These are phyloP conservation scores for Kuschelorhynchus macadamiae DNA, from an alignment of 2,888 invertebrate genomes.

Conservation along the genomic window DNA sequence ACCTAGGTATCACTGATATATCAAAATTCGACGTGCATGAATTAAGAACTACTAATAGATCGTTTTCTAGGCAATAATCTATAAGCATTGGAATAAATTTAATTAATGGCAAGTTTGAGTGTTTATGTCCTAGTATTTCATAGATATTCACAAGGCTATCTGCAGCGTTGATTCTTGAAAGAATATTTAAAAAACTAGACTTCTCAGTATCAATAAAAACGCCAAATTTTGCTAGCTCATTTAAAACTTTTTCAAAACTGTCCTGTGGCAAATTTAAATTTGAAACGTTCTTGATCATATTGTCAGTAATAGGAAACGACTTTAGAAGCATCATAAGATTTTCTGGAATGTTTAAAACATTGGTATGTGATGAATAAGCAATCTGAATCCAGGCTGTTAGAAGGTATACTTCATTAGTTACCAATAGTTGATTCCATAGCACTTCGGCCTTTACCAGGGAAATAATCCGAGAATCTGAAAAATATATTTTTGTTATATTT, in stretches of 20 bases:
- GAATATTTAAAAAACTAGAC: conserved; percentile 71
- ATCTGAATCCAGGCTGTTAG: conserved; percentile 76
- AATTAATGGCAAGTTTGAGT: conserved; percentile 64
- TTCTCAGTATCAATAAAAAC: conserved; percentile 75
- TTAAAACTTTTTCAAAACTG: conserved; percentile 74
- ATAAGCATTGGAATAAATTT: conserved; percentile 72
- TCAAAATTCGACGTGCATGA: conserved; percentile 70
- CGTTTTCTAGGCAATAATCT: conserved; percentile 71
- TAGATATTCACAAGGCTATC: conserved; percentile 72
- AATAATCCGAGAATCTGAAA: conserved; percentile 72
- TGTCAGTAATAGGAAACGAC: conserved; percentile 72
- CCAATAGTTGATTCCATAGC: conserved; percentile 76
- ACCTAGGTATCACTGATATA: conserved; percentile 29
- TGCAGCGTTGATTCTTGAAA: conserved; percentile 75
- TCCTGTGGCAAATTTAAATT: conserved; percentile 72
- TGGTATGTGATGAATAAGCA: conserved; percentile 61
- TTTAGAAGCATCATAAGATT: conserved; percentile 71
- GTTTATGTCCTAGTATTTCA: conserved; percentile 69
- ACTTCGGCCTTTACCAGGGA: conserved; percentile 70
- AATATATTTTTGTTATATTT: too few species aligned
- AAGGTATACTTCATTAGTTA: conserved; percentile 74
- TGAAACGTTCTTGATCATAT: conserved; percentile 73
- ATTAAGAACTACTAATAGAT: conserved; percentile 71
- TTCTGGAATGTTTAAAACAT: conserved; percentile 65
- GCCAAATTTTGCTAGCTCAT: conserved; percentile 76